Evolutionary conservation across 2,797 vertebrate species (phyloP).

Genomic region (Sylvilagus floridanus): DNA sequence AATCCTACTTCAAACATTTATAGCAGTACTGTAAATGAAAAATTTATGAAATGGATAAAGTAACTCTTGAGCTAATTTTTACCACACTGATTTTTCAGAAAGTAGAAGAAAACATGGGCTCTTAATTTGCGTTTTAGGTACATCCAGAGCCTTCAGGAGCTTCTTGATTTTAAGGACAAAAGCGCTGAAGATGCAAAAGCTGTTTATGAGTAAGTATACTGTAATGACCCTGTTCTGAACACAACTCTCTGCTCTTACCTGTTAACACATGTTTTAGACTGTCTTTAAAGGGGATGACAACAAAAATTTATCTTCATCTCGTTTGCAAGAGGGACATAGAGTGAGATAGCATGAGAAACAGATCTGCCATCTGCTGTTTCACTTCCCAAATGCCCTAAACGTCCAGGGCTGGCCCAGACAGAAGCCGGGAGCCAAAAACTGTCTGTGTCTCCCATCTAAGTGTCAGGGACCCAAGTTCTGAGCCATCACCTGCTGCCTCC

Average conservation of each 20-base stretch:
- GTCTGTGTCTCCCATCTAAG: no score
- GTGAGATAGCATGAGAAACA: no score
- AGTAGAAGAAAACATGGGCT: background rate
- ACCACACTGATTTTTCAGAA: background rate
- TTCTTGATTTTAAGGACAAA: conserved; percentile 96
- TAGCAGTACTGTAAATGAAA: conserved; percentile 44
- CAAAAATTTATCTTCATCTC: no score
- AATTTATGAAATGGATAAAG: conserved; percentile 45
- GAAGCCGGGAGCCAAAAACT: no score
- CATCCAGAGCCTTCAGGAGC: conserved; percentile 96
- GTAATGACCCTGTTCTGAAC: conserved; percentile 34
- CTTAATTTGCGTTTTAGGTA: conserved; percentile 91
- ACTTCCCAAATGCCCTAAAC: no score
- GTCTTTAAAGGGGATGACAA: conserved; percentile 33
- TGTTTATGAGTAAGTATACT: conserved; percentile 91
- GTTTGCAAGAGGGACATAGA: no score
- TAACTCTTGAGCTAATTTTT: conserved; percentile 20
- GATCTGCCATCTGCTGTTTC: no score
- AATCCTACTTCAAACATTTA: conserved; percentile 25
- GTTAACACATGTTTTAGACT: background rate
- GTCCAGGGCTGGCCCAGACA: no score
- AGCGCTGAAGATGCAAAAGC: conserved; percentile 92
- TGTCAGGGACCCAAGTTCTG: no score
- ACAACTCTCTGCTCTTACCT: conserved; percentile 21
- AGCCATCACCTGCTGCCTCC: no score